Percentiles rank a stretch among this genome's conserved stretches.
These are phyloP conservation scores for Lycophotia porphyrea DNA, from an alignment of 2,888 invertebrate genomes.

Conservation along the genomic window DNA sequence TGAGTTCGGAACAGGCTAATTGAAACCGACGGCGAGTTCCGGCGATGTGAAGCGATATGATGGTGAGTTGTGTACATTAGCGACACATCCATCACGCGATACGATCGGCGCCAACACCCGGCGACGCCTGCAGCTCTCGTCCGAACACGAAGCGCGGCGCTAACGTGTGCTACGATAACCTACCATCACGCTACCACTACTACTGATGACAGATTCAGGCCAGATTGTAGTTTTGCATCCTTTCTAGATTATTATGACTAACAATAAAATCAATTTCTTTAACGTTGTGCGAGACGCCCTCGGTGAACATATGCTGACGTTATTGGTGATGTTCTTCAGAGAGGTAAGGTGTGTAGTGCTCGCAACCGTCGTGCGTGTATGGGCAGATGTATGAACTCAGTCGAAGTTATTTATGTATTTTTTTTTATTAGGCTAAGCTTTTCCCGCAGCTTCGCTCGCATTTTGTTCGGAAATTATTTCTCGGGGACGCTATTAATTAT, in stretches of 20 bases:
- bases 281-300: neutral
- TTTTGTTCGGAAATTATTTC: neutral
- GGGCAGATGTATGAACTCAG: neutral
- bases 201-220: neutral
- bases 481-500: neutral
- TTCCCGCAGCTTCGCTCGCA: neutral
- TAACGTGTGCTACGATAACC: neutral
- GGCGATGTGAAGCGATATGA: conserved; percentile 21
- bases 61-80: conserved; percentile 33
- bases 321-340: neutral
- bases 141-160: conserved; percentile 8
- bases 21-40: conserved; percentile 24
- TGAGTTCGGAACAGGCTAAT: conserved; percentile 17
- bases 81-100: conserved; percentile 47
- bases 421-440: neutral
- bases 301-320: neutral
- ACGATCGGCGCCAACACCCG: conserved; percentile 32
- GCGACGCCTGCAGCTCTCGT: neutral
- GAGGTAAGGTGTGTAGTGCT: neutral
- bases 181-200: too few relatives aligned
- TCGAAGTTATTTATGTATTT: neutral
- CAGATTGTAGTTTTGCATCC: neutral
- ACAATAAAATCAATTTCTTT: neutral
- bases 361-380: neutral
- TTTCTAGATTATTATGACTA: neutral